Conservation (phyloP, 2,888 invertebrate species). For the Drosophila mimica region DNA sequence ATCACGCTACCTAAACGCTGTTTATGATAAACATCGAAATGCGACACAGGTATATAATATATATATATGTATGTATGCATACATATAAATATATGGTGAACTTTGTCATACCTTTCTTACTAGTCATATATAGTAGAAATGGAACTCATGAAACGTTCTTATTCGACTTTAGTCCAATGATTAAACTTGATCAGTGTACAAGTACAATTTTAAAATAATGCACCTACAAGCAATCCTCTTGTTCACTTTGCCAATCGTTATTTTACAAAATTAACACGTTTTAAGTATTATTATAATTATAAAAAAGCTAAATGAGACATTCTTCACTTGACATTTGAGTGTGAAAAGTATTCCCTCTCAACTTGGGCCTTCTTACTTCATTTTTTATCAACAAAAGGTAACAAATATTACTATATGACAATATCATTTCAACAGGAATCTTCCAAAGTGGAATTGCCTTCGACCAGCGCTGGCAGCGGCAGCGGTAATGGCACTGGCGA, state of each 20-base stretch:
- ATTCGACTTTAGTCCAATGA: not conserved
- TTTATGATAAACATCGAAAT: constrained; percentile 75
- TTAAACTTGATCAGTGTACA: not conserved
- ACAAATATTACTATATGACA: not conserved
- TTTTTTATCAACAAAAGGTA: not conserved
- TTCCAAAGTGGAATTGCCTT: constrained; percentile 44
- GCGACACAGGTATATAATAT: constrained; percentile 24
- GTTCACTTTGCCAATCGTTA: not conserved
- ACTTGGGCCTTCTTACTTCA: not conserved
- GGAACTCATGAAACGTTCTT: not conserved
- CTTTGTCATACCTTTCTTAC: not conserved
- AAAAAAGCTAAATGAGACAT: not conserved
- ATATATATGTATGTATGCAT: not conserved
- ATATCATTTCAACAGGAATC: not conserved
- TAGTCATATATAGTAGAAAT: not conserved
- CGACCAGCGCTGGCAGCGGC: constrained; percentile 49
- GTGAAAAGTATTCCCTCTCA: not conserved
- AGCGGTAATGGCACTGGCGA: constrained; percentile 55
- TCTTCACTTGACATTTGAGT: not conserved
- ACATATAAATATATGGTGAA: not conserved
- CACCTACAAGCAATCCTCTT: not conserved
- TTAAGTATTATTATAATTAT: not conserved
- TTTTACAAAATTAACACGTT: not conserved
- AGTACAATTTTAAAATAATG: not conserved
- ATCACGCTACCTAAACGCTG: constrained; percentile 76